These are phyloP conservation scores for Passer domesticus DNA, from an alignment of 2,113 vertebrate species.

Conservation along the genomic window DNA sequence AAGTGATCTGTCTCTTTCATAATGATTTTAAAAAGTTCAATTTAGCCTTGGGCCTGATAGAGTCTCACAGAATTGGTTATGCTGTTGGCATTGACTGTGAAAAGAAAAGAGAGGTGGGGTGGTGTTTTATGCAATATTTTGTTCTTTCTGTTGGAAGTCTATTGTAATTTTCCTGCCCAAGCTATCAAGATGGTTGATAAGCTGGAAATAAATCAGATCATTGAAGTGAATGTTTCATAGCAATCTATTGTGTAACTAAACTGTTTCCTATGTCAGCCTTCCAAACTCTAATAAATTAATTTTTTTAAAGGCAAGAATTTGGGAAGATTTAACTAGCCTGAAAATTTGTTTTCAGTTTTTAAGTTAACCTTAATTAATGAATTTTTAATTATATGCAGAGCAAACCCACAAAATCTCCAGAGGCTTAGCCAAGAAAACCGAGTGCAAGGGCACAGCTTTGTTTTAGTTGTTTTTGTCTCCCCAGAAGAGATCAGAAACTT, in stretches of 20 bases:
- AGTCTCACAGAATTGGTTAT: conserved; percentile 8
- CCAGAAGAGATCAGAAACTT: not conserved
- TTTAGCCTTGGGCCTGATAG: not conserved
- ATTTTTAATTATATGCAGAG: conserved; percentile 29
- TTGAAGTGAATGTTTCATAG: not conserved
- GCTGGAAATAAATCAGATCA: conserved; percentile 13
- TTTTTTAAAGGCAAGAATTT: not conserved
- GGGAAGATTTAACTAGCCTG: conserved; percentile 47
- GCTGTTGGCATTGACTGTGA: not conserved
- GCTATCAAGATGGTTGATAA: conserved; percentile 3
- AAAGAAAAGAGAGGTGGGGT: not conserved
- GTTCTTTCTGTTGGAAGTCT: conserved; percentile 16
- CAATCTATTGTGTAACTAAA: not conserved
- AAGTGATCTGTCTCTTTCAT: not conserved
- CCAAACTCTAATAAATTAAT: not conserved
- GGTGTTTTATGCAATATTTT: not conserved
- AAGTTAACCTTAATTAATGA: conserved; percentile 52
- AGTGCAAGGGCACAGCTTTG: not conserved
- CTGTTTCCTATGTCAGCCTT: conserved; percentile 3
- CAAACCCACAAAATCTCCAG: conserved; percentile 7
- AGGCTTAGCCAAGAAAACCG: not conserved
- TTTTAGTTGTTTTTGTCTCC: not conserved
- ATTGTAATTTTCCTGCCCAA: conserved; percentile 1
- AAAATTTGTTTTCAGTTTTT: conserved; percentile 42
- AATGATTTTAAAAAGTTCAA: not conserved